Evolutionary conservation across 2,113 vertebrate genomes (phyloP).

Genomic region (Sporophila hypoxantha): DNA sequence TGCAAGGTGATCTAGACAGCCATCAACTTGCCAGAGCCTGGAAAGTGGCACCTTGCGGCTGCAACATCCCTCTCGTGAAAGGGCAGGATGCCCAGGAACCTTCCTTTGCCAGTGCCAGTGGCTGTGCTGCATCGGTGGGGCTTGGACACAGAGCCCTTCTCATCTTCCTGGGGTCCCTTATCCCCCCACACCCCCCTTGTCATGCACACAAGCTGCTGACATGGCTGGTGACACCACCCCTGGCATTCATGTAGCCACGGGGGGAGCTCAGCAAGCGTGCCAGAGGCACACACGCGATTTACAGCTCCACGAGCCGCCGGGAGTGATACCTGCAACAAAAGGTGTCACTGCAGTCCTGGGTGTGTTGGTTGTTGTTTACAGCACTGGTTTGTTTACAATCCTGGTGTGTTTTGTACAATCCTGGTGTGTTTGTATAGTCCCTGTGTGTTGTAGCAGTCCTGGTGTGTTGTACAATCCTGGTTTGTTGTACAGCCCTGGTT

Average conservation of each 20-base stretch:
- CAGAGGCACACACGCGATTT: not conserved
- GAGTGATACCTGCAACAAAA: not conserved
- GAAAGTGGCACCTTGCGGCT: not conserved
- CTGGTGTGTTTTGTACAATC: too few relatives aligned
- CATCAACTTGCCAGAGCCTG: too few relatives aligned
- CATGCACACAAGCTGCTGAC: not conserved
- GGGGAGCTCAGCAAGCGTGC: not conserved
- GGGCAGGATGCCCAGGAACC: not conserved
- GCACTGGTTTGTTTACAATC: not conserved
- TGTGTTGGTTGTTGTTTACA: not conserved
- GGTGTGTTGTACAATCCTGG: too few relatives aligned
- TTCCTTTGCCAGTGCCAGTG: not conserved
- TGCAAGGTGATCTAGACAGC: too few relatives aligned
- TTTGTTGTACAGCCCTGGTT: too few relatives aligned
- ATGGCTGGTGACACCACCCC: not conserved
- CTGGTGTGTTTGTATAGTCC: too few relatives aligned
- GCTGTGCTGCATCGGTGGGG: not conserved
- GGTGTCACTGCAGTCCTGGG: not conserved
- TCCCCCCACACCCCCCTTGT: not conserved
- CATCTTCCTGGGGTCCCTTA: not conserved
- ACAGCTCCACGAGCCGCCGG: rapidly evolving
- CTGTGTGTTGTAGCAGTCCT: too few relatives aligned
- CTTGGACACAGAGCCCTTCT: not conserved
- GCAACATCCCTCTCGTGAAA: too few relatives aligned
- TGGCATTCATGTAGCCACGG: not conserved